These are phyloP conservation scores for Oligia strigilis DNA, from an alignment of 2,888 invertebrate genomes.

Conservation along the genomic window DNA sequence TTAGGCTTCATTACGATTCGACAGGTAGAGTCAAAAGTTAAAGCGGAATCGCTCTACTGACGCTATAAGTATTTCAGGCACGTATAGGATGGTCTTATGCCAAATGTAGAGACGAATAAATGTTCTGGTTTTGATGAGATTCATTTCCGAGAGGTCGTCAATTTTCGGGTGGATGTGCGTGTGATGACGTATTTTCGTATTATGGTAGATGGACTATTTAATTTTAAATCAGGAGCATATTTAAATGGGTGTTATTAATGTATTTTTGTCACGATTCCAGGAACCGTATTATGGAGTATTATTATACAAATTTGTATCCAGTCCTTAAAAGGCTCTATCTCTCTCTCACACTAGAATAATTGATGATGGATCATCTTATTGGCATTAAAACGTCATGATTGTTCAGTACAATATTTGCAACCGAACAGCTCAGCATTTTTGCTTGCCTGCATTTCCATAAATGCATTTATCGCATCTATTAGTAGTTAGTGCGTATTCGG, in stretches of 20 bases:
- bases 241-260: conserved; percentile 18
- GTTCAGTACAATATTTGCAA: no score
- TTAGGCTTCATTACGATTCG: conserved; percentile 81
- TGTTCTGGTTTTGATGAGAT: conserved; percentile 52
- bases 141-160: conserved; percentile 58
- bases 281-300: no score
- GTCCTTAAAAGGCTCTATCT: no score
- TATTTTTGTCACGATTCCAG: conserved; percentile 3
- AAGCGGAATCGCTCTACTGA: conserved; percentile 74
- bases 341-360: no score
- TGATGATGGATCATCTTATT: no score
- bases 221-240: conserved; percentile 1
- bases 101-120: conserved; percentile 64
- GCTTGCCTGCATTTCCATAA: no score
- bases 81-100: conserved; percentile 78
- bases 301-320: no score
- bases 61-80: conserved; percentile 76
- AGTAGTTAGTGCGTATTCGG: no score
- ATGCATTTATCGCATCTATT: no score
- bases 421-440: no score
- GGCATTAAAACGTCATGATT: no score
- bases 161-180: conserved; percentile 31
- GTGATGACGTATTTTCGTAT: conserved; percentile 30
- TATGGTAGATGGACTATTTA: neutral
- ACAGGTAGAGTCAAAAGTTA: conserved; percentile 82